Conservation (phyloP, 2,797 vertebrate species). For the Australoheros facetus region DNA sequence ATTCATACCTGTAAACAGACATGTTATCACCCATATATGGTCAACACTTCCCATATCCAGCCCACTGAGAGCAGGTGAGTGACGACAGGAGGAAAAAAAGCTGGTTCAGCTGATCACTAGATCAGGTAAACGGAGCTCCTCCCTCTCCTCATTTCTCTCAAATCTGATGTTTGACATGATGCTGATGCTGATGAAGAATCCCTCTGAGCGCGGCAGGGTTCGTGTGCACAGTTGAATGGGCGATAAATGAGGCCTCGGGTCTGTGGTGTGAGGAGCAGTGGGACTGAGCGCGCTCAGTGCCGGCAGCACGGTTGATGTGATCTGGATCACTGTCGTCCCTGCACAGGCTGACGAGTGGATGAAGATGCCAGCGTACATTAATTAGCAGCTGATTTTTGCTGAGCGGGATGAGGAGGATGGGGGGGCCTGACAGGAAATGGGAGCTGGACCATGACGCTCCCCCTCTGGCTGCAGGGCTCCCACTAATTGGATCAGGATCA, state of each 20-base stretch:
- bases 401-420: no score
- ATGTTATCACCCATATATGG: no score
- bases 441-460: conserved; percentile 85
- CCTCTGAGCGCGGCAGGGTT: neutral
- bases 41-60: neutral
- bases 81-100: neutral
- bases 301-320: conserved; percentile 52
- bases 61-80: neutral
- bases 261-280: conserved; percentile 31
- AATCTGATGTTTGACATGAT: neutral
- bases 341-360: conserved; percentile 85
- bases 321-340: conserved; percentile 72
- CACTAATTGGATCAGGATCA: conserved; percentile 89
- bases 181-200: neutral
- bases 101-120: neutral
- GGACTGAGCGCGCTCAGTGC: neutral
- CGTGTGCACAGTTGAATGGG: neutral
- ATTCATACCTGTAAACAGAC: neutral
- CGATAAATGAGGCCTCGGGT: neutral
- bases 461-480: conserved; percentile 76
- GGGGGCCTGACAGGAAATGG: conserved; percentile 37
- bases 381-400: conserved; percentile 91
- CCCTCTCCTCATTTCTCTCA: neutral
- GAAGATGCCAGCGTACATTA: conserved; percentile 92
- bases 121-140: neutral